phyloP scores from a whole-genome alignment of 1,140 invertebrate genomes.

The Mylabris phalerata region DNA sequence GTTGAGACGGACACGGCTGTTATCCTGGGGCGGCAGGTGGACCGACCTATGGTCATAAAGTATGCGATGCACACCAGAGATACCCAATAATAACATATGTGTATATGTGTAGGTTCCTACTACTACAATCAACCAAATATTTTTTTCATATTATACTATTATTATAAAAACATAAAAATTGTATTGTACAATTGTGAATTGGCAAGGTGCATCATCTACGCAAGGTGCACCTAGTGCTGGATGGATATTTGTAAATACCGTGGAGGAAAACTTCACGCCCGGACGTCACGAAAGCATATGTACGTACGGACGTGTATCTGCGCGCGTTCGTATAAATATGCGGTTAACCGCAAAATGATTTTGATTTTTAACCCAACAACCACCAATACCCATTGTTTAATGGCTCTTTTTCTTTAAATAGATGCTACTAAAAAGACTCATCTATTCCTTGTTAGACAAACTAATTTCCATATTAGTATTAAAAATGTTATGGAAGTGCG shows the following conservation, averaged over 20 bases:
- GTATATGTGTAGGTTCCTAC: constrained; percentile 20
- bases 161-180: neutral
- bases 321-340: no score
- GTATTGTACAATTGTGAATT: neutral
- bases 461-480: no score
- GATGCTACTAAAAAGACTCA: no score
- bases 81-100: constrained; percentile 11
- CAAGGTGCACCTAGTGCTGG: constrained; percentile 13
- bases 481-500: no score
- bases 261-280: constrained; percentile 15
- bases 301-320: neutral
- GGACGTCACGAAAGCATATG: constrained; percentile 8
- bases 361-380: no score
- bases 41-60: constrained; percentile 14
- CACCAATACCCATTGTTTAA: no score
- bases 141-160: neutral
- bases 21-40: constrained; percentile 15
- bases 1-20: constrained; percentile 12
- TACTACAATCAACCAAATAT: constrained; percentile 3
- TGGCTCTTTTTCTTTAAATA: no score
- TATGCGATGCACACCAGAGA: constrained; percentile 19
- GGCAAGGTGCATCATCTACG: constrained; percentile 14
- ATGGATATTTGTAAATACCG: constrained; percentile 9
- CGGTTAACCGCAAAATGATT: no score
- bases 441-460: no score